phyloP scores from a whole-genome alignment of 1,140 invertebrate genomes.

The Lasioglossum albipes region DNA sequence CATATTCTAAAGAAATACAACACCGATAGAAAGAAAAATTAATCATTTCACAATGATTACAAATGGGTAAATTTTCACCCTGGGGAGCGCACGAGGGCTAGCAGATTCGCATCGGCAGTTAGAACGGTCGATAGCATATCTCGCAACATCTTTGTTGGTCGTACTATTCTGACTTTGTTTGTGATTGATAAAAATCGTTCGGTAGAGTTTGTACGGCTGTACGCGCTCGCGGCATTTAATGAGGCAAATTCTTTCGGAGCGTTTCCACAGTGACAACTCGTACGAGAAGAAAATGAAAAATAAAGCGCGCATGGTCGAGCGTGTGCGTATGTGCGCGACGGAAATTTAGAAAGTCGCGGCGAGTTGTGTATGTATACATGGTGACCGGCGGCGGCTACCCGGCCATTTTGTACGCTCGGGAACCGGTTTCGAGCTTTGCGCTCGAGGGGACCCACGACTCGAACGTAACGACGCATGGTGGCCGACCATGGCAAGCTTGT shows the following conservation, averaged over 20 bases:
- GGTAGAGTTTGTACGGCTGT: too few species aligned
- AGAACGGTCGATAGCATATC: too few species aligned
- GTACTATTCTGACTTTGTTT: too few species aligned
- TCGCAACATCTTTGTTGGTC: too few species aligned
- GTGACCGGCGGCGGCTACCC: slow-evolving; percentile 47
- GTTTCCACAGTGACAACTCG: slow-evolving; percentile 18
- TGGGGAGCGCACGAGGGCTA: too few species aligned
- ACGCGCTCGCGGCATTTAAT: not conserved
- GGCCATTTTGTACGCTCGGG: slow-evolving; percentile 50
- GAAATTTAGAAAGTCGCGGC: slow-evolving; percentile 65
- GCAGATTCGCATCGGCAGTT: too few species aligned
- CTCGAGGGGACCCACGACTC: slow-evolving; percentile 58
- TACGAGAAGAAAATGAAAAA: slow-evolving; percentile 27
- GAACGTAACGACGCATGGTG: slow-evolving; percentile 65
- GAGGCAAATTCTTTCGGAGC: slow-evolving; percentile 17
- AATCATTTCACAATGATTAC: too few species aligned
- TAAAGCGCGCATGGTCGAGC: slow-evolving; percentile 30
- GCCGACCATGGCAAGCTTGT: slow-evolving; percentile 53
- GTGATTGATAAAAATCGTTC: too few species aligned
- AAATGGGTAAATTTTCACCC: too few species aligned
- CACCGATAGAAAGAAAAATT: too few species aligned
- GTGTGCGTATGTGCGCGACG: slow-evolving; percentile 36
- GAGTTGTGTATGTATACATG: slow-evolving; percentile 50
- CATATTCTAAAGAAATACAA: too few species aligned
- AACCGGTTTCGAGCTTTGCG: slow-evolving; percentile 59